These are phyloP conservation scores for Aplodontia rufa DNA, from an alignment of 2,113 vertebrate species.

Conservation along the genomic window DNA sequence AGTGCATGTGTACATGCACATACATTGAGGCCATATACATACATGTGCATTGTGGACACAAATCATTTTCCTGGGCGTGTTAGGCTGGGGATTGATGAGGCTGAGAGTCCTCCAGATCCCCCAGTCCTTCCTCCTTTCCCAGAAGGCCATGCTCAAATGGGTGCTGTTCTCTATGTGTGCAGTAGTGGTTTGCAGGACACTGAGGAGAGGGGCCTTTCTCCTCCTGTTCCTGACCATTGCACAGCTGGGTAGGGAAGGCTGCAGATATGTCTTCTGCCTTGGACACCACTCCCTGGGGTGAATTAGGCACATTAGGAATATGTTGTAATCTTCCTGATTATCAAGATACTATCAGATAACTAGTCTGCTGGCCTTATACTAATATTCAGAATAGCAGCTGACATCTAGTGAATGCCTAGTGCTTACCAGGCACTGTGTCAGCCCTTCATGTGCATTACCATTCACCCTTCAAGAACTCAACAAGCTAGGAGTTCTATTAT, in stretches of 20 bases:
- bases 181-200: accelerated
- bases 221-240: background rate
- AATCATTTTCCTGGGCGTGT: background rate
- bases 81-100: background rate
- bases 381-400: background rate
- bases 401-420: background rate
- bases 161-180: background rate
- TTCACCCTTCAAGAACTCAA: background rate
- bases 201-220: background rate
- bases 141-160: background rate
- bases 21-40: background rate
- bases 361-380: background rate
- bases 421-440: background rate
- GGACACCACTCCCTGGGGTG: background rate
- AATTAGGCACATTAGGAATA: background rate
- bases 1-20: too few relatives aligned
- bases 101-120: background rate
- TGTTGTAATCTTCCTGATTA: background rate
- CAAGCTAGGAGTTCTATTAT: background rate
- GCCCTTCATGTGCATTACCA: background rate
- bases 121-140: background rate
- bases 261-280: background rate
- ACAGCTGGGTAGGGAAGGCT: background rate
- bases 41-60: background rate
- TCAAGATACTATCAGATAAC: constrained; percentile 16